Conservation (phyloP, 2,797 vertebrate genomes). For the Oryzias sinensis region DNA sequence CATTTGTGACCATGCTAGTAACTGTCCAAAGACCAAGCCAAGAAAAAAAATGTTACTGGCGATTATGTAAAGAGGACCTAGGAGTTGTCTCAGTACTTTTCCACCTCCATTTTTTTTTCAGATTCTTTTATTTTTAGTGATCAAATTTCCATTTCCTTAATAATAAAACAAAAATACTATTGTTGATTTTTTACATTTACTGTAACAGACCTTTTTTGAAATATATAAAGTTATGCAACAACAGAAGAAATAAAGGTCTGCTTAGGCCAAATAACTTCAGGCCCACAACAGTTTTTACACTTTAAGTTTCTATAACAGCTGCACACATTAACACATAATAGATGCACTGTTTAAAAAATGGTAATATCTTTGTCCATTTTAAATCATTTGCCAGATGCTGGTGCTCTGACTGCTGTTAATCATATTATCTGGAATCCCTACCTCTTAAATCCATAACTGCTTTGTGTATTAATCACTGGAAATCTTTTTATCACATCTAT, state of each 20-base stretch:
- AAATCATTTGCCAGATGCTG: conserved; percentile 68
- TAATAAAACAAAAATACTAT: not conserved
- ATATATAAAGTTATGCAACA: conserved; percentile 30
- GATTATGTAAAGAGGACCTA: conserved; percentile 22
- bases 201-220: not conserved
- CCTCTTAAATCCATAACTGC: conserved; percentile 81
- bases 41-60: conserved; percentile 22
- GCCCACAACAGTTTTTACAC: conserved; percentile 29
- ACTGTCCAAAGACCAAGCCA: conserved; percentile 18
- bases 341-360: conserved; percentile 23
- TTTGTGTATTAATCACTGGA: conserved; percentile 77
- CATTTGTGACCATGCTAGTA: conserved; percentile 21
- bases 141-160: conserved; percentile 5
- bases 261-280: conserved; percentile 33
- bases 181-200: not conserved
- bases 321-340: conserved; percentile 8
- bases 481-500: conserved; percentile 80
- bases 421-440: conserved; percentile 77
- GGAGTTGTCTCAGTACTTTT: conserved; percentile 20
- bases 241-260: conserved; percentile 46
- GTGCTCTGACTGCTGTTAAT: conserved; percentile 72
- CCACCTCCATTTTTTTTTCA: conserved; percentile 9
- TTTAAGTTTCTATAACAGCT: conserved; percentile 2
- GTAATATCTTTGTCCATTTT: conserved; percentile 52
- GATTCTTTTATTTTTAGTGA: conserved; percentile 1